A percentile compares a stretch with the other conserved stretches of the same genome.
These are phyloP conservation scores for Pandemis heparana DNA, from an alignment of 2,888 invertebrate genomes.

Conservation along the genomic window DNA sequence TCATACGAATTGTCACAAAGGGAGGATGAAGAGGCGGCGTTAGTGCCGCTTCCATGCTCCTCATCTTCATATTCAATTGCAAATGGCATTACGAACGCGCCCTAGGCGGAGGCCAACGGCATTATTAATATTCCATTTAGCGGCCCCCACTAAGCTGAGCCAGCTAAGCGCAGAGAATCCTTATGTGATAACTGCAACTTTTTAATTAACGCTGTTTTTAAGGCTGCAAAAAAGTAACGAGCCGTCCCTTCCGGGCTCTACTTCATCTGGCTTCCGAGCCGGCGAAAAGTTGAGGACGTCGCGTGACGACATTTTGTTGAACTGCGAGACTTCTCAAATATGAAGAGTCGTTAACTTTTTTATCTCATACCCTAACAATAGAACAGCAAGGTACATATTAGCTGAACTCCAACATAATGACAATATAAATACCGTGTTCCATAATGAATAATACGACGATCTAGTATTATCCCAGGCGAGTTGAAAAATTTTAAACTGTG, in stretches of 20 bases:
- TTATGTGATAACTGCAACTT: conserved; percentile 67
- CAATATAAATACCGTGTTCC: conserved; percentile 70
- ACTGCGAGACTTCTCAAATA: neutral
- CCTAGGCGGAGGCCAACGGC: conserved; percentile 48
- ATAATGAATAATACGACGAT: conserved; percentile 78
- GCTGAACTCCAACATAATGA: conserved; percentile 63
- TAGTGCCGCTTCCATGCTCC: conserved; percentile 49
- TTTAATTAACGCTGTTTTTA: conserved; percentile 73
- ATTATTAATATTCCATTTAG: conserved; percentile 66
- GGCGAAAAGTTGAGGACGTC: neutral
- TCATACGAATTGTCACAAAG: conserved; percentile 48
- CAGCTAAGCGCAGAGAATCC: conserved; percentile 57
- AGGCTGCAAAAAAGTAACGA: conserved; percentile 63
- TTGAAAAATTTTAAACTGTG: conserved; percentile 83
- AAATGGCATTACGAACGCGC: conserved; percentile 50
- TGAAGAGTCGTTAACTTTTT: conserved; percentile 46
- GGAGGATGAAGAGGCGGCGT: conserved; percentile 44
- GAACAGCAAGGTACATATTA: conserved; percentile 42
- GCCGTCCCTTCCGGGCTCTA: conserved; percentile 55
- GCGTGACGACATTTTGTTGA: neutral
- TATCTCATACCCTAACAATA: conserved; percentile 47
- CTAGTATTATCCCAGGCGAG: conserved; percentile 76
- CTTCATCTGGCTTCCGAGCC: conserved; percentile 60
- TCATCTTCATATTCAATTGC: conserved; percentile 49
- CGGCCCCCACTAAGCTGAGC: conserved; percentile 47